These are phyloP conservation scores for Gastrophryne carolinensis DNA, from an alignment of 2,797 vertebrate species.

Conservation along the genomic window DNA sequence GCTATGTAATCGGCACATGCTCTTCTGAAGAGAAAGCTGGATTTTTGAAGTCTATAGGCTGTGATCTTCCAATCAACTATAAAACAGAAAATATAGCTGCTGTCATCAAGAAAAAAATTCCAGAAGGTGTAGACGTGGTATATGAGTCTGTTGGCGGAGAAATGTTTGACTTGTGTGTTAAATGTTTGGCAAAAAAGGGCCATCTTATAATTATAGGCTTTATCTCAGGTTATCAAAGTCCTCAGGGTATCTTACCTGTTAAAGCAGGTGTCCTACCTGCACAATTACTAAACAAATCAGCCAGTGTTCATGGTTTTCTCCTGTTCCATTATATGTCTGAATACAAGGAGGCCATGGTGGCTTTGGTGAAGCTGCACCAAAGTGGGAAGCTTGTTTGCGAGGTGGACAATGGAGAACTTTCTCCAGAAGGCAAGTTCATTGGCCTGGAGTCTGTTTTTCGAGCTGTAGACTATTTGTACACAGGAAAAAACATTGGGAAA, in stretches of 20 bases:
- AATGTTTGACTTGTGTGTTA: constrained; percentile 80
- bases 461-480: constrained; percentile 91
- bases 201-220: constrained; percentile 86
- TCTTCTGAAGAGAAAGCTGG: constrained; percentile 82
- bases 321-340: constrained; percentile 81
- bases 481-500: constrained; percentile 88
- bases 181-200: constrained; percentile 78
- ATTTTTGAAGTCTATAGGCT: constrained; percentile 87
- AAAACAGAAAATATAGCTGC: constrained; percentile 72
- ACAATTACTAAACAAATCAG: constrained; percentile 86
- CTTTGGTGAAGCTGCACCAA: constrained; percentile 77
- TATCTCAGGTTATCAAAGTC: constrained; percentile 84
- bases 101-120: constrained; percentile 78
- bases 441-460: constrained; percentile 86
- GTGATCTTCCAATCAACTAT: constrained; percentile 85
- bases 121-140: constrained; percentile 81
- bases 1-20: constrained; percentile 89
- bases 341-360: constrained; percentile 74
- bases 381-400: constrained; percentile 79
- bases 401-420: constrained; percentile 80
- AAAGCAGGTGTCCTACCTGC: constrained; percentile 73
- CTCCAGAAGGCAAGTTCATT: constrained; percentile 76
- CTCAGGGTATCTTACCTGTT: constrained; percentile 74
- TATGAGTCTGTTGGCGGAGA: constrained; percentile 85
- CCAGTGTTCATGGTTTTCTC: constrained; percentile 86